Conservation (phyloP, 2,797 vertebrate species). For the Enteromius thamalakanensis region DNA sequence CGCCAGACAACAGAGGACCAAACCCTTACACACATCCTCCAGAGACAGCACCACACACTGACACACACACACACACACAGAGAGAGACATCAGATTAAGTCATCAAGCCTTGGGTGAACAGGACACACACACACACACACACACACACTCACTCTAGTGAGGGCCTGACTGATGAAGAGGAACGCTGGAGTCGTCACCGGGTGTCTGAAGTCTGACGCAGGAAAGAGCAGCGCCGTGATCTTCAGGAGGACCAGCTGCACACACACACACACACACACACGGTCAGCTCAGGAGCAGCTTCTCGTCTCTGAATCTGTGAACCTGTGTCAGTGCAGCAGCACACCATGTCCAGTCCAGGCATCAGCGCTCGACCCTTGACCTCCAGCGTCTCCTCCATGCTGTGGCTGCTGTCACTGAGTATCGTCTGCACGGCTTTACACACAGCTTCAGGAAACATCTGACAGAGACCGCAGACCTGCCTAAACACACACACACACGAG, state of each 20-base stretch:
- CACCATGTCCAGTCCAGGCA: conserved; percentile 87
- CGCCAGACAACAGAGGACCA: conserved; percentile 86
- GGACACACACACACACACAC: neutral
- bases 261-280: conserved; percentile 13
- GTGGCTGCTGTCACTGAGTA: conserved; percentile 83
- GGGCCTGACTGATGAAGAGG: conserved; percentile 88
- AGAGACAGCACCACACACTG: conserved; percentile 86
- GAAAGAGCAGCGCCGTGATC: conserved; percentile 86
- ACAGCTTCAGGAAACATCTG: conserved; percentile 90
- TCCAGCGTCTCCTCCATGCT: conserved; percentile 83
- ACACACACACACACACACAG: conserved; percentile 6
- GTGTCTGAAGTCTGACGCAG: conserved; percentile 94
- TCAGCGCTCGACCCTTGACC: conserved; percentile 79
- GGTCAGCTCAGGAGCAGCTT: neutral
- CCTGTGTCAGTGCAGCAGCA: neutral
- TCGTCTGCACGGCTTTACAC: conserved; percentile 75
- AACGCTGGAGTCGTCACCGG: conserved; percentile 91
- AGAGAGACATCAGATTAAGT: neutral
- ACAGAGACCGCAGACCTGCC: conserved; percentile 85
- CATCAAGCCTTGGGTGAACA: neutral
- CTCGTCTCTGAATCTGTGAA: neutral
- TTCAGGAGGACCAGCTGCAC: conserved; percentile 89
- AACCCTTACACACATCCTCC: conserved; percentile 82
- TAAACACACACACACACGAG: conserved; percentile 58
- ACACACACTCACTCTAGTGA: conserved; percentile 78